Evolutionary conservation across 2,113 vertebrate genomes (phyloP).

Genomic region (Cochlearius cochlearius): DNA sequence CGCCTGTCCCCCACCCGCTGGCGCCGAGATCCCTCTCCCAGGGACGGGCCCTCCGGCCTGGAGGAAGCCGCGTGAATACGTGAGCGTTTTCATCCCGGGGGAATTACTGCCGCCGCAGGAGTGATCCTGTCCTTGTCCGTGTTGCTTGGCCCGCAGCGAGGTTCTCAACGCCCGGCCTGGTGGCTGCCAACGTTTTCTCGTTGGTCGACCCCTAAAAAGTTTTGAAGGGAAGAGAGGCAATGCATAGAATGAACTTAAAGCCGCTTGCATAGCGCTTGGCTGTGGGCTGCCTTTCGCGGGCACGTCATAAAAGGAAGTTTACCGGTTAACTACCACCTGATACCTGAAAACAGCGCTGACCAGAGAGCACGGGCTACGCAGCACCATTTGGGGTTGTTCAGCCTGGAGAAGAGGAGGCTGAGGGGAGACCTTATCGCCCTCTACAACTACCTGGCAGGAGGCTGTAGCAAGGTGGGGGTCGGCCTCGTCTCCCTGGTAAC

Average conservation of each 20-base stretch:
- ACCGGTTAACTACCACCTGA: fast-evolving
- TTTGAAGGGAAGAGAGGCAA: neutral
- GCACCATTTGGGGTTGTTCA: no score
- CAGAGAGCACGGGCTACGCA: neutral
- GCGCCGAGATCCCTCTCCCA: neutral
- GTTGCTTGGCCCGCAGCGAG: neutral
- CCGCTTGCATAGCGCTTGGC: fast-evolving
- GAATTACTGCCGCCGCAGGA: fast-evolving
- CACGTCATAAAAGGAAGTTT: fast-evolving
- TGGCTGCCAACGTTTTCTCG: neutral
- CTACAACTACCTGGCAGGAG: no score
- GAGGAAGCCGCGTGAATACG: neutral
- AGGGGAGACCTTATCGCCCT: no score
- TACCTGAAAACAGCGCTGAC: no score
- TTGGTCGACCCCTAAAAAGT: neutral
- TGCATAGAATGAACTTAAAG: fast-evolving
- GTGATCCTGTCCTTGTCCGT: fast-evolving
- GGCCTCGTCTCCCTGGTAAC: no score
- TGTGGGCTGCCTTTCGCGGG: neutral
- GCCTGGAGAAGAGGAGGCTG: no score
- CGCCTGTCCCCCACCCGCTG: fast-evolving
- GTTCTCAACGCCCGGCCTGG: fast-evolving
- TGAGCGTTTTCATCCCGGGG: neutral
- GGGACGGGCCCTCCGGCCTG: neutral
- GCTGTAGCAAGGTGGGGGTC: no score